Percentiles rank a stretch among this genome's conserved stretches.
phyloP scores from a whole-genome alignment of 2,797 vertebrate species.

The Ptychadena robeensis region DNA sequence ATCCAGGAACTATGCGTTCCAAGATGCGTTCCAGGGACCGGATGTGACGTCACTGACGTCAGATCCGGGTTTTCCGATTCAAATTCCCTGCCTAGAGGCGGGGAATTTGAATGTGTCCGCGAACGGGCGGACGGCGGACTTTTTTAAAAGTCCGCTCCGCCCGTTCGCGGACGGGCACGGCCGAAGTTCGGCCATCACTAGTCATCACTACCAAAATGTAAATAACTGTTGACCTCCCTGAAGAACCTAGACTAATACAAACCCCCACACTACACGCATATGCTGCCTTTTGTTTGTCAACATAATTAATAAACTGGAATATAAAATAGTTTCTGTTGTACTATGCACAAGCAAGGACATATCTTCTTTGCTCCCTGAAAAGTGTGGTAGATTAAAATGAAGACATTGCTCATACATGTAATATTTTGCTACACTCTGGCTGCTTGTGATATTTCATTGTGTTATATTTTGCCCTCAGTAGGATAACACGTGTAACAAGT shows the following conservation, averaged over 20 bases:
- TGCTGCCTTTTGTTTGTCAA: background rate
- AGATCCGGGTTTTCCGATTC: too few species aligned
- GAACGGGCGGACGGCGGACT: too few species aligned
- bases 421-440: background rate
- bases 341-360: background rate
- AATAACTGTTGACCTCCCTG: conserved; percentile 3
- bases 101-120: too few species aligned
- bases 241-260: background rate
- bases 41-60: too few species aligned
- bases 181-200: too few species aligned
- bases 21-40: too few species aligned
- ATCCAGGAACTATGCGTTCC: too few species aligned
- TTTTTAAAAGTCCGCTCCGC: too few species aligned
- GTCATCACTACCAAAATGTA: background rate
- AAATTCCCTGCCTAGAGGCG: too few species aligned
- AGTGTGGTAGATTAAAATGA: background rate
- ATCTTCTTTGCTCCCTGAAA: background rate
- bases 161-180: too few species aligned
- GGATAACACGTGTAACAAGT: background rate
- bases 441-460: background rate
- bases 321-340: background rate
- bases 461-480: background rate
- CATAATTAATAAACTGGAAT: background rate
- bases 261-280: background rate
- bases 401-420: background rate